Evolutionary conservation across 2,797 vertebrate genomes (phyloP).

Genomic region (Lepilemur septentrionalis): DNA sequence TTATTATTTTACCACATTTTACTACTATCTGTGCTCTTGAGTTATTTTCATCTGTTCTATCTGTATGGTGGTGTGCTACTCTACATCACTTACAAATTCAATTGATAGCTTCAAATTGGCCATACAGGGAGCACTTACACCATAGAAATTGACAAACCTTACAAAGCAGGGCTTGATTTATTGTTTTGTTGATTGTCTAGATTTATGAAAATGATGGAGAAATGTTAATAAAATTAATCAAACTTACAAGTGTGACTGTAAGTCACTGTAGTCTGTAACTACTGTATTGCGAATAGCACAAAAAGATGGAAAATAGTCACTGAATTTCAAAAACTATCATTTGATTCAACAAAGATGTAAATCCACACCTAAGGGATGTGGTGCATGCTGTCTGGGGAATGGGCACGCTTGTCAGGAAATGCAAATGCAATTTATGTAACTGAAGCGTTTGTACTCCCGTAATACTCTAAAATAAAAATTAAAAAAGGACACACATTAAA

Average conservation of each 20-base stretch:
- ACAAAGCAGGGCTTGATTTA: neutral
- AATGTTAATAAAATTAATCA: neutral
- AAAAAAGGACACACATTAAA: no score
- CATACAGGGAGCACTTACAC: neutral
- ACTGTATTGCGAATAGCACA: neutral
- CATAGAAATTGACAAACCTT: neutral
- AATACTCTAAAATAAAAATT: no score
- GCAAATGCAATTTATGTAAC: no score
- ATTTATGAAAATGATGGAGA: neutral
- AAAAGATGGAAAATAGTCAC: neutral
- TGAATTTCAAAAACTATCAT: slow-evolving; percentile 10
- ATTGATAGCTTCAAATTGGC: neutral
- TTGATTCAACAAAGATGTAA: neutral
- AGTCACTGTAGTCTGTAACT: neutral
- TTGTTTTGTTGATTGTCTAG: neutral
- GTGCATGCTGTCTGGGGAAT: no score
- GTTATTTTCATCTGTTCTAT: neutral
- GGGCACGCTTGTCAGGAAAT: no score
- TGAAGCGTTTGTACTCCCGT: no score
- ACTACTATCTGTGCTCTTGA: neutral
- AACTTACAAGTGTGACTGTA: neutral
- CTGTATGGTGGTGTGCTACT: neutral
- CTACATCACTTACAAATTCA: neutral
- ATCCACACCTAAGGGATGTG: no score
- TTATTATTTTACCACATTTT: neutral